Conservation (phyloP, 2,113 vertebrate species). For the Notarius lentiginosus region DNA sequence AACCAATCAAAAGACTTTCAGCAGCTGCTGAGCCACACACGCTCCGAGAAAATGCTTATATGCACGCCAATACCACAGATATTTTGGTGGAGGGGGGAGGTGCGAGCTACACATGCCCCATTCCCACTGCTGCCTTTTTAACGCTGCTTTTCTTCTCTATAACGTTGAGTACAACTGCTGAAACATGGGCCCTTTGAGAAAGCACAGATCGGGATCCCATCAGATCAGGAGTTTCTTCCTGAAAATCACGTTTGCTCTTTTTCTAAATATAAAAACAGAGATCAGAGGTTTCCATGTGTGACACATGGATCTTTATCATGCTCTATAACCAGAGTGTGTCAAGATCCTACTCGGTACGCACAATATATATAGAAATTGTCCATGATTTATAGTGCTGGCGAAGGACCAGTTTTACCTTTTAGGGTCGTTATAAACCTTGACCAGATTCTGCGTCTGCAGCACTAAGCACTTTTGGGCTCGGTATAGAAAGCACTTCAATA, state of each 20-base stretch:
- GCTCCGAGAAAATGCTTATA: not conserved
- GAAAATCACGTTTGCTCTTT: not conserved
- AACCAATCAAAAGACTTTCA: slow-evolving; percentile 35
- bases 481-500: not conserved
- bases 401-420: not conserved
- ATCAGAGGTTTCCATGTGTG: not conserved
- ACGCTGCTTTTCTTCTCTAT: not conserved
- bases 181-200: not conserved
- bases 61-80: slow-evolving; percentile 21
- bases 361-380: not conserved
- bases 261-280: not conserved
- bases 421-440: not conserved
- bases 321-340: not conserved
- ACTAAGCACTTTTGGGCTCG: not conserved
- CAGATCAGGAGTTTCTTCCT: not conserved
- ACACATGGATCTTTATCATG: not conserved
- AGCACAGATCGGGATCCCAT: not conserved
- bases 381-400: not conserved
- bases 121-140: slow-evolving; percentile 11
- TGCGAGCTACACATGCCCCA: slow-evolving; percentile 9
- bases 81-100: slow-evolving; percentile 25
- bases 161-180: not conserved
- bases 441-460: not conserved
- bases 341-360: not conserved
- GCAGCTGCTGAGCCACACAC: slow-evolving; percentile 31